Evolutionary conservation across 2,113 vertebrate genomes (phyloP), one percentile per base, ranked within the genome.

Genomic region (human): DNA sequence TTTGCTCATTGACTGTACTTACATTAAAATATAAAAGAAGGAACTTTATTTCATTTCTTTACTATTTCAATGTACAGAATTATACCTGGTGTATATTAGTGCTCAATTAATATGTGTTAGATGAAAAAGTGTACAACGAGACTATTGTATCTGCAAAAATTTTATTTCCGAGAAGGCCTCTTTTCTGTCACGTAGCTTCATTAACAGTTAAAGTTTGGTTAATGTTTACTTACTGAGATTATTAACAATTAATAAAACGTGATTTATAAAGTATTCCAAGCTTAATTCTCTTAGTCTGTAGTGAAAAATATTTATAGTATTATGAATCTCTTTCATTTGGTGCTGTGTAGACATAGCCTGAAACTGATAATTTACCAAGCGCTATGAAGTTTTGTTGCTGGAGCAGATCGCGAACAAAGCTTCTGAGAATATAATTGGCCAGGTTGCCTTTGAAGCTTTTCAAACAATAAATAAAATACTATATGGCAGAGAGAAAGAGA

Each of bases 391-490:
- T 98, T 98, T 95, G 97, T 86, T 87, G 38, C 92, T 97, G 52
- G 94, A 98, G 93, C 97, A 98, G 98, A 98, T 98, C 98, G 97
- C 86, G 70, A 98, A 93, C 76, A 91, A 97, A 96, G 96, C 98
- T 97, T 96, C 92, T 0, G 90, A 95, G 95, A 96, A 76, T 97
- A 96, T 84, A 95, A 86, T 86, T 96, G 95, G 13, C 94, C 89
- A 93, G 84, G 35, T 43, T 98, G 85, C 94, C 90, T 93, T 72
- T 97, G 96, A 97, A 96, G 75, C 50, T 95, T 96, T 98, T 94
- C 87, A 98, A 98, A 97, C 96, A 97, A 96, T 98, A 98, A 98
- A 97, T 97, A 97, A 96, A 97, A 90, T 92, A 96, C 2, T 81
- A 1, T 88, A 64, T 40, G 20, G 25, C 25, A 79, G 30, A 32